A percentile compares a stretch with the other conserved stretches of the same genome.
These are phyloP conservation scores for Orthonychiurus folsomi DNA, from an alignment of 2,888 invertebrate species.

Conservation along the genomic window DNA sequence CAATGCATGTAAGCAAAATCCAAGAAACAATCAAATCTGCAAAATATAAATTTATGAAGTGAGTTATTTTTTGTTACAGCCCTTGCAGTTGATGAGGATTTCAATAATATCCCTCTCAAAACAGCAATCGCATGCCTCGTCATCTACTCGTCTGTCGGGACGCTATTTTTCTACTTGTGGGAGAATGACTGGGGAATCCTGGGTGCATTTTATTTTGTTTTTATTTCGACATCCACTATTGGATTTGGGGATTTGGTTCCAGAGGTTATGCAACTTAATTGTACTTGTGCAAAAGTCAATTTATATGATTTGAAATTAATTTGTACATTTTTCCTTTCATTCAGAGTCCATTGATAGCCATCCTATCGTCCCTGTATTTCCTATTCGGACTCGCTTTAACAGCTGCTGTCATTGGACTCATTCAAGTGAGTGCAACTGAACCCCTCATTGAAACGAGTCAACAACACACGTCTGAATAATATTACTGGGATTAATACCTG, in stretches of 20 bases:
- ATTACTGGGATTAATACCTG: too few species aligned
- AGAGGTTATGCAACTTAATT: slow-evolving; percentile 47
- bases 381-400: slow-evolving; percentile 90
- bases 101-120: slow-evolving; percentile 85
- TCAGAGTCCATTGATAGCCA: slow-evolving; percentile 74
- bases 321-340: slow-evolving; percentile 30
- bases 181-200: slow-evolving; percentile 77
- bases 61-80: slow-evolving; percentile 50
- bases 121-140: slow-evolving; percentile 75
- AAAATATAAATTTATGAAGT: too few species aligned
- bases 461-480: too few species aligned
- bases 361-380: slow-evolving; percentile 83
- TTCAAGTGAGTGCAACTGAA: too few species aligned
- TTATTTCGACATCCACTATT: slow-evolving; percentile 93
- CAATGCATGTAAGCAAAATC: neutral
- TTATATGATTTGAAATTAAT: neutral
- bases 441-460: slow-evolving; percentile 45
- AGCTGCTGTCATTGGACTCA: slow-evolving; percentile 95
- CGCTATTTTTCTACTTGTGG: slow-evolving; percentile 64
- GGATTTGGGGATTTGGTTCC: slow-evolving; percentile 93
- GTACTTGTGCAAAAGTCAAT: neutral
- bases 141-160: slow-evolving; percentile 78
- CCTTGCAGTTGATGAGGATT: slow-evolving; percentile 81
- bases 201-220: slow-evolving; percentile 92
- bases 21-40: neutral